Evolutionary conservation across 2,888 invertebrate genomes (phyloP), one percentile per base, ranked within the genome.

Genomic region (Acrobasis suavella): DNA sequence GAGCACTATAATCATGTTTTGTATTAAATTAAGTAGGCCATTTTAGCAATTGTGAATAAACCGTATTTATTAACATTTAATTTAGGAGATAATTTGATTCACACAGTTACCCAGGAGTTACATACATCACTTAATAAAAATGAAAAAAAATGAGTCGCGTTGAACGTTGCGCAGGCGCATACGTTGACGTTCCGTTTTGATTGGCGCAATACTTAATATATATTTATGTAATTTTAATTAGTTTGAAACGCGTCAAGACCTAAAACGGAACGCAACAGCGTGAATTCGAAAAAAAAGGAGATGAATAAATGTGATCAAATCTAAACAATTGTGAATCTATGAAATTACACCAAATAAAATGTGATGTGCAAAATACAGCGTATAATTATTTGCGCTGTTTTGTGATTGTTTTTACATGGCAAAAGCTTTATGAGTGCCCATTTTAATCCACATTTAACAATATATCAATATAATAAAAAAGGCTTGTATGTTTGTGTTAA

Each of bases 301-400:
- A 22, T 59, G n/a, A 32, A 32, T 32, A 32, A 22, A 22, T 15
- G 32, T 60, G 14, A 50, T 50, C 22, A 54, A 9, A 14, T 38
- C 38, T 14, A 60, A 52, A 50, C 50, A 42, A 22, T 50, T 39
- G 15, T 60, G 50, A n/a, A 56, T 56, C 39, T 38, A 16, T 38
- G n/a, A 64, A 64, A 68, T 68, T 72, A 78, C 74, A 77, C 80
- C 77, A 83, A 84, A 82, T 74, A 75, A 71, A 69, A 78, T 82
- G 80, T 82, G 82, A 82, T 82, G 76, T 67, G 65, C 73, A 68
- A 73, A 75, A 75, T 76, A 67, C 69, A 67, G 68, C 72, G 67
- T 72, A 73, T 68, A 73, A 67, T 71, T 72, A 69, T 69, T 62
- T 58, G 64, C 63, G 63, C 51, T 65, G 55, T 63, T 64, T 38